Evolutionary conservation across 2,113 vertebrate genomes (phyloP).

Genomic region (Sminthopsis crassicaudata): DNA sequence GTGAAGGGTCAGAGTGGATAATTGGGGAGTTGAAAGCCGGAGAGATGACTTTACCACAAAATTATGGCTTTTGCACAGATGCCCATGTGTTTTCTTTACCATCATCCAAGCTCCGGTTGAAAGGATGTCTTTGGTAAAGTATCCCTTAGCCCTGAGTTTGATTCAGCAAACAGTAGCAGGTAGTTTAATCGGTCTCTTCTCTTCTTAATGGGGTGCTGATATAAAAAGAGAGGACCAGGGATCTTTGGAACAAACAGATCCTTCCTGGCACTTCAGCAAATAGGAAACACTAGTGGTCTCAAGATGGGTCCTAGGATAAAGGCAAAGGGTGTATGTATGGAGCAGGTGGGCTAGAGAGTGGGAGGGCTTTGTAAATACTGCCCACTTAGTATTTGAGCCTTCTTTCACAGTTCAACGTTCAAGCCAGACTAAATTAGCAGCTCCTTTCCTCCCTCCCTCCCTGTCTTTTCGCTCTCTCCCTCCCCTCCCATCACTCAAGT

Average conservation of each 20-base stretch:
- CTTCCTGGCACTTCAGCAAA: constrained; percentile 55
- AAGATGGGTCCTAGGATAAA: constrained; percentile 71
- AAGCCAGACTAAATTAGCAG: constrained; percentile 84
- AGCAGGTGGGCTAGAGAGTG: constrained; percentile 57
- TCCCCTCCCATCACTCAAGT: constrained; percentile 78
- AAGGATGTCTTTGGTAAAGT: not conserved
- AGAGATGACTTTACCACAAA: not conserved
- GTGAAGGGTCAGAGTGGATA: not conserved
- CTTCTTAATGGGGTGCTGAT: not conserved
- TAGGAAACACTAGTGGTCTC: constrained; percentile 71
- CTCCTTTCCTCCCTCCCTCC: constrained; percentile 80
- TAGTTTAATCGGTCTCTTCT: not conserved
- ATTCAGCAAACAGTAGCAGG: not conserved
- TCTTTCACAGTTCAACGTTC: constrained; percentile 79
- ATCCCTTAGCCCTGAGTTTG: not conserved
- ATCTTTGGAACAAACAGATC: not conserved
- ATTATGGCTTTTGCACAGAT: not conserved
- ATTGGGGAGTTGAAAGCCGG: not conserved
- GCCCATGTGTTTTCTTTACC: not conserved
- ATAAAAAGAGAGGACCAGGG: not conserved
- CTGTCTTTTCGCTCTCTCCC: not conserved
- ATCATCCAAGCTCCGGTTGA: not conserved
- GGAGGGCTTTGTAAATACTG: constrained; percentile 80
- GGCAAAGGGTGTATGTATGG: constrained; percentile 45
- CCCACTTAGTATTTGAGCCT: constrained; percentile 80